A percentile compares a stretch with the other conserved stretches of the same genome.
These are phyloP conservation scores for Eurois occulta DNA, from an alignment of 2,888 invertebrate species.

Conservation along the genomic window DNA sequence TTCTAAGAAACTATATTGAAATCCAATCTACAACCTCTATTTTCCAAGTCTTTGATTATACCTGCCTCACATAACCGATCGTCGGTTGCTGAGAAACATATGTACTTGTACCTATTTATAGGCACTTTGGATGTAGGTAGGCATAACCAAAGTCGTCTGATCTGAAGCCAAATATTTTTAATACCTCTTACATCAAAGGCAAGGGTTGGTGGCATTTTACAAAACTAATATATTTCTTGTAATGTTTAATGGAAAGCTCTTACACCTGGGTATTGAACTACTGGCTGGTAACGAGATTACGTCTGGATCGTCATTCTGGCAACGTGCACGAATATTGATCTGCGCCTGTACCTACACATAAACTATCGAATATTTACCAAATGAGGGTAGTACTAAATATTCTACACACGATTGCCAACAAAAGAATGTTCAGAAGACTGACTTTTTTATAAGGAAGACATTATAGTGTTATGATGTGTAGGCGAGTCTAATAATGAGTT, in stretches of 20 bases:
- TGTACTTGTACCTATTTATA: background rate
- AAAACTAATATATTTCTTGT: conserved; percentile 28
- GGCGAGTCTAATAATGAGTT: background rate
- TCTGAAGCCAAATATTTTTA: conserved; percentile 26
- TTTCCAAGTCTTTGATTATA: conserved; percentile 13
- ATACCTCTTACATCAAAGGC: conserved; percentile 17
- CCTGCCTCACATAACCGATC: background rate
- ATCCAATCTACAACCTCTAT: background rate
- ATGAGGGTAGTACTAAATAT: conserved; percentile 63
- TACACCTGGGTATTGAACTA: conserved; percentile 34
- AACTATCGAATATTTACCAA: conserved; percentile 66
- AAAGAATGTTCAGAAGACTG: conserved; percentile 46
- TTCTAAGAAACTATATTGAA: conserved; percentile 16
- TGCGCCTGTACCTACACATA: conserved; percentile 56
- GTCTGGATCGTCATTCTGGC: conserved; percentile 58
- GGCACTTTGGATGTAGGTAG: background rate
- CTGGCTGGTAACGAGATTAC: conserved; percentile 52
- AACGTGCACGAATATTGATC: conserved; percentile 67
- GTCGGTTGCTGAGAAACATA: background rate
- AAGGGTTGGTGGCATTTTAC: conserved; percentile 5
- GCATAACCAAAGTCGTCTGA: background rate
- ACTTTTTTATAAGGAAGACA: conserved; percentile 18
- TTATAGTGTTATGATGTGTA: background rate
- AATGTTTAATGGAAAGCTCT: conserved; percentile 15
- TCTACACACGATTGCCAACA: conserved; percentile 60